phyloP scores from a whole-genome alignment of 2,888 invertebrate genomes.

The Allygus modestus region DNA sequence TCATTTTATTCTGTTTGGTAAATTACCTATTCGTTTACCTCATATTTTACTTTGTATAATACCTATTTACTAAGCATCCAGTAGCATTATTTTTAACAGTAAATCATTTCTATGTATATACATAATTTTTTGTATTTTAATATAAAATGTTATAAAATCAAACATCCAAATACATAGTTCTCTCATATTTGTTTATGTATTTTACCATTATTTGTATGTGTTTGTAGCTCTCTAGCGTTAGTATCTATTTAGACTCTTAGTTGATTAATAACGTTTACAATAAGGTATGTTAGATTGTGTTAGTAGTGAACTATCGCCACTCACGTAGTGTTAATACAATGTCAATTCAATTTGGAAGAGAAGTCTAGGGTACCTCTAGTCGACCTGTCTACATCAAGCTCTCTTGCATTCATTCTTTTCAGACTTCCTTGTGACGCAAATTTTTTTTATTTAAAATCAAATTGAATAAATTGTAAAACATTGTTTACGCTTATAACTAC shows the following conservation, averaged over 20 bases:
- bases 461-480: too few relatives aligned
- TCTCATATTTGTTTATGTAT: conserved; percentile 16
- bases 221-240: conserved; percentile 41
- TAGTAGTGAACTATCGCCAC: conserved; percentile 27
- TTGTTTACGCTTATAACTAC: too few relatives aligned
- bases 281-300: conserved; percentile 53
- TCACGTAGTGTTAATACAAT: conserved; percentile 51
- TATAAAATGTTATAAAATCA: not conserved
- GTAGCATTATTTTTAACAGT: not conserved
- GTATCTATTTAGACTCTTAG: conserved; percentile 42
- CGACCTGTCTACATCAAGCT: conserved; percentile 17
- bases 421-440: too few relatives aligned
- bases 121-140: conserved; percentile 17
- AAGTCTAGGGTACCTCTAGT: conserved; percentile 45
- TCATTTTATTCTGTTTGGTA: not conserved
- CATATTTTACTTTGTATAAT: not conserved
- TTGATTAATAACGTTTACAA: conserved; percentile 37
- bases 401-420: conserved; percentile 19
- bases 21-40: conserved; percentile 3
- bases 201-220: conserved; percentile 39
- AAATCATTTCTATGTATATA: not conserved
- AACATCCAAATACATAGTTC: not conserved
- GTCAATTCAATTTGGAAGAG: conserved; percentile 47
- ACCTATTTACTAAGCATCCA: not conserved
- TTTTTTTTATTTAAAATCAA: too few relatives aligned